Base-by-base conservation (phyloP, 2,888 invertebrate species). In the Meiosimyza platycephala region DNA sequence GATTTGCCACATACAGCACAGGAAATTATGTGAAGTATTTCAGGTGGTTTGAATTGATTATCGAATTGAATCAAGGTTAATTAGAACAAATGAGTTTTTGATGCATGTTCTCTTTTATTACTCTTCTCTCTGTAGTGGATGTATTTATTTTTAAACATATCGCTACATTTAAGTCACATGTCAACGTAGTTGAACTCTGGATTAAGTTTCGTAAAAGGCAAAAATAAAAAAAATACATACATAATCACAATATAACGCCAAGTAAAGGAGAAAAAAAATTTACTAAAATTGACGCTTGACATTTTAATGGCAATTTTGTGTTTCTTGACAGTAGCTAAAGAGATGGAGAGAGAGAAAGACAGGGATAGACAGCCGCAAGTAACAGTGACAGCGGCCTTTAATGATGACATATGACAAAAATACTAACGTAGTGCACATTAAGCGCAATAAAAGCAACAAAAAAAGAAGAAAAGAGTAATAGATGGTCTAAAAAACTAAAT, bases 261-360 rank as follows among this genome's bases (percentile, higher is more conserved):
- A 51, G 51, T 62, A 66, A 62, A 64, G 40, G 52, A 71, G n/a
- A 64, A 55, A 72, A 51, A 60, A 59, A 57, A 48, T 60, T 52
- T 69, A 72, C 72, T 72, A 68, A 69, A 48, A 65, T 74, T 74
- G 73, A 68, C 73, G 72, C 22, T 60, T 72, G 71, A 69, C 69
- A 74, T 57, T 74, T 74, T 74, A 74, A 74, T 74, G 72, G 74
- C 47, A 54, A 64, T 72, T 74, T 72, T 72, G 63, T 74, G 74
- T 74, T 68, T 57, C 22, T 62, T 18, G 50, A 51, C 50, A 67
- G 22, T 40, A 33, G 59, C 57, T 51, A 71, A 9, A 55, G 71
- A 50, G 60, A 71, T 52, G 47, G 63, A 68, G 51, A 65, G 15
- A 55, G 71, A 50, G 60, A 71, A 55, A 40, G 63, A 68, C 50